Percentiles rank a stretch among this genome's conserved stretches.
Evolutionary conservation across 2,888 invertebrate species (phyloP).

Genomic region (Pseudococcus viburni): DNA sequence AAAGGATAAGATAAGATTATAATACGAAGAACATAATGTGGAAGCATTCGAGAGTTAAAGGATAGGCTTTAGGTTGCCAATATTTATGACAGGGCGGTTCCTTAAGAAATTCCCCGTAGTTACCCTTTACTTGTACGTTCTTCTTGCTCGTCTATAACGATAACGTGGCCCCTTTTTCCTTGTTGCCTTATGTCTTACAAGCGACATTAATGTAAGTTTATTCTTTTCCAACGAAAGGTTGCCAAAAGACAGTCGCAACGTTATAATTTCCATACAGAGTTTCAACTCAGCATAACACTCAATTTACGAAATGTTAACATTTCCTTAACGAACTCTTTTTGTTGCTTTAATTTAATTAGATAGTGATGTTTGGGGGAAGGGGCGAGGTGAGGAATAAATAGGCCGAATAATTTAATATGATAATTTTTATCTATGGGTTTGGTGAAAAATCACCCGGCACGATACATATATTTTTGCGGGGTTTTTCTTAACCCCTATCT

Average conservation of each 20-base stretch:
- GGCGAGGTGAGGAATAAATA: not conserved
- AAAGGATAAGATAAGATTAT: conserved; percentile 54
- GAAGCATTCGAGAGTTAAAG: conserved; percentile 55
- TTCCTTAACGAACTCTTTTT: conserved; percentile 55
- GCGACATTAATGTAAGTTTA: conserved; percentile 54
- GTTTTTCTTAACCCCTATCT: too few relatives aligned
- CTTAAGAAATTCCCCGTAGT: conserved; percentile 43
- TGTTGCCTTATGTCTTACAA: conserved; percentile 46
- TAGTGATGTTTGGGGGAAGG: not conserved
- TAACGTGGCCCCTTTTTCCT: conserved; percentile 29
- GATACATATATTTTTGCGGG: too few relatives aligned
- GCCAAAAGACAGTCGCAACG: conserved; percentile 52
- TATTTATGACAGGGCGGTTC: conserved; percentile 55
- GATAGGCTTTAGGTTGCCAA: conserved; percentile 55
- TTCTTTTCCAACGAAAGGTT: conserved; percentile 45
- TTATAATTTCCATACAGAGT: conserved; percentile 53
- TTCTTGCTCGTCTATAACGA: conserved; percentile 5
- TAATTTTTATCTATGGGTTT: conserved; percentile 18
- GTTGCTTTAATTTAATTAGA: conserved; percentile 32
- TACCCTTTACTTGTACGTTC: not conserved
- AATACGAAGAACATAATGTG: conserved; percentile 50
- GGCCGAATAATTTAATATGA: conserved; percentile 36
- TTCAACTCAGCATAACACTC: conserved; percentile 54
- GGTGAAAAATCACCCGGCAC: not conserved
- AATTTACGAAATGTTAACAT: conserved; percentile 42